A percentile compares a stretch with the other conserved stretches of the same genome.
Evolutionary conservation across 2,888 invertebrate genomes (phyloP).

Genomic region (Eulithis prunata): DNA sequence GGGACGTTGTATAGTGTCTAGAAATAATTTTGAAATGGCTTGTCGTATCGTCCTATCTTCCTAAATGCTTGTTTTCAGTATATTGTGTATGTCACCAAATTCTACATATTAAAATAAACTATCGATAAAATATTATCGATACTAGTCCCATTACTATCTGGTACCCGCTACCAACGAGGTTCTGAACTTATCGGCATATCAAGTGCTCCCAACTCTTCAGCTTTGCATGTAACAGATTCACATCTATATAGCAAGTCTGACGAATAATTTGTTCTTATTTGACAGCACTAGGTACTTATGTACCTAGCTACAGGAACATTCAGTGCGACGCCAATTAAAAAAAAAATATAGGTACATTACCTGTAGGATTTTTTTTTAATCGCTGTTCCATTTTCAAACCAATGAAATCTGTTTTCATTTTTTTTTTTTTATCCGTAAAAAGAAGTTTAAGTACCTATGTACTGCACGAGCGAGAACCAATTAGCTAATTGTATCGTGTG

Average conservation of each 20-base stretch:
- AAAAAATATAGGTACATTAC: no score
- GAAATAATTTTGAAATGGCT: no score
- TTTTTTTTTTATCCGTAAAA: no score
- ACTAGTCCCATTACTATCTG: slow-evolving; percentile 13
- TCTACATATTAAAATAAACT: not conserved
- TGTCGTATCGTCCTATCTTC: no score
- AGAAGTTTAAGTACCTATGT: no score
- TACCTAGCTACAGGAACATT: no score
- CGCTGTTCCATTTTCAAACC: no score
- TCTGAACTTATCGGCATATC: slow-evolving; percentile 32
- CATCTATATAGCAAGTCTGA: slow-evolving; percentile 4
- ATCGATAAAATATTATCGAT: slow-evolving; percentile 7
- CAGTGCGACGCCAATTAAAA: no score
- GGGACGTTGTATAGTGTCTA: no score
- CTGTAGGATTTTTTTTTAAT: no score
- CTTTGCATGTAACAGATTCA: slow-evolving; percentile 20
- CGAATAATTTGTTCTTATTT: not conserved
- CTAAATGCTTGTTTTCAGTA: no score
- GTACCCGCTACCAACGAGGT: slow-evolving; percentile 17
- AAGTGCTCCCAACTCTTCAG: slow-evolving; percentile 24
- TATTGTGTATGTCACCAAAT: not conserved
- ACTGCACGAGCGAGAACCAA: slow-evolving; percentile 1
- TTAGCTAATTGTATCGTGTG: slow-evolving; percentile 24
- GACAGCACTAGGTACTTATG: not conserved
- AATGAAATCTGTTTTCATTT: no score